These are phyloP conservation scores for Drosophila cardini DNA, from an alignment of 1,140 invertebrate genomes.

Conservation along the genomic window DNA sequence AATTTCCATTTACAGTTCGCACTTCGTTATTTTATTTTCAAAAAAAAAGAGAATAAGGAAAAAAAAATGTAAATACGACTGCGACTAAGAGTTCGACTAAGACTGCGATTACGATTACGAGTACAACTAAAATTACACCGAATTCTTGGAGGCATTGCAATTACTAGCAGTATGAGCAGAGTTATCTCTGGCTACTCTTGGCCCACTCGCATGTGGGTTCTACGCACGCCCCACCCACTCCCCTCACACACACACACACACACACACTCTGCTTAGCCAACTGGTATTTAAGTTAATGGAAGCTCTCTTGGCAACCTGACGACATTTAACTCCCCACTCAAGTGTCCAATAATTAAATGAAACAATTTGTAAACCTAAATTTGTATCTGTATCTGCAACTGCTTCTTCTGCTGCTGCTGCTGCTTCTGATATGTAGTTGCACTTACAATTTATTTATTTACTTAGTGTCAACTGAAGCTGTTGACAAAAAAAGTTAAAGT, in stretches of 20 bases:
- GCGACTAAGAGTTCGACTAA: not conserved
- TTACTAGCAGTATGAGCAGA: constrained; percentile 12
- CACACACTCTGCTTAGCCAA: constrained; percentile 6
- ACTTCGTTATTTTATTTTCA: constrained; percentile 6
- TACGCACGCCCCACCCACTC: not conserved
- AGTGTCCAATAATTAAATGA: constrained; percentile 26
- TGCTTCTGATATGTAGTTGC: too few species aligned
- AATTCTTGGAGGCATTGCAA: constrained; percentile 30
- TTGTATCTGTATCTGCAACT: not conserved
- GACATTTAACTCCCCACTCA: constrained; percentile 14
- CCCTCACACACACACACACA: not conserved
- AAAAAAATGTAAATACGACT: constrained; percentile 14
- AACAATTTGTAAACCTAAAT: not conserved
- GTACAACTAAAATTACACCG: constrained; percentile 24
- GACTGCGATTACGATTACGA: not conserved
- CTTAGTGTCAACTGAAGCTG: too few species aligned
- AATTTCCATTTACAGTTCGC: constrained; percentile 69
- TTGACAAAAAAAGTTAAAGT: too few species aligned
- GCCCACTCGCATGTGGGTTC: constrained; percentile 6
- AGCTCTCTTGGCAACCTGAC: constrained; percentile 1
- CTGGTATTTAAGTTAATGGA: constrained; percentile 28
- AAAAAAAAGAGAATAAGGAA: too few species aligned
- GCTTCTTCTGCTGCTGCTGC: too few species aligned
- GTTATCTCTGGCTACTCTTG: constrained; percentile 2
- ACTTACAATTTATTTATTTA: too few species aligned